Percentiles rank a stretch among this genome's conserved stretches.
Evolutionary conservation across 2,113 vertebrate genomes (phyloP).

Genomic region (Pteruthius melanotis): DNA sequence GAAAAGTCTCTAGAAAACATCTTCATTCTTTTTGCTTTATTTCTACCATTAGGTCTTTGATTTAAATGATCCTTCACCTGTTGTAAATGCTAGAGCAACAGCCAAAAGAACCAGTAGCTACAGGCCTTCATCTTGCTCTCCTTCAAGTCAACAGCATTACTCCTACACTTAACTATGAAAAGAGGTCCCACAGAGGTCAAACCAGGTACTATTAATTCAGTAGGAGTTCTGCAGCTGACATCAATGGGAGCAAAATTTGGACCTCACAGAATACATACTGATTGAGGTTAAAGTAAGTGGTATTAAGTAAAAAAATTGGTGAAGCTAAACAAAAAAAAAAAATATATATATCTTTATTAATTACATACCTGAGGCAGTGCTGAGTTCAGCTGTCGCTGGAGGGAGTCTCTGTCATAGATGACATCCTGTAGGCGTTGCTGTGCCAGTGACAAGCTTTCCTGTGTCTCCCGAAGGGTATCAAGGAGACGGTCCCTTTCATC

Average conservation of each 20-base stretch:
- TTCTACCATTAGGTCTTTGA: background rate
- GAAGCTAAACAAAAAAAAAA: background rate
- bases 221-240: background rate
- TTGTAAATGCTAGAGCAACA: conserved; percentile 54
- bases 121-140: background rate
- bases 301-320: background rate
- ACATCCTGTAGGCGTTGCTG: conserved; percentile 97
- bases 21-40: background rate
- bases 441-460: conserved; percentile 93
- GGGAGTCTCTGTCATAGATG: conserved; percentile 94
- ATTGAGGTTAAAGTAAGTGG: background rate
- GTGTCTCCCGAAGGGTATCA: conserved; percentile 96
- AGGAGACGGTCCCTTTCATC: conserved; percentile 96
- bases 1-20: background rate
- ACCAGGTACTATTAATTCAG: background rate
- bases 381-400: conserved; percentile 96
- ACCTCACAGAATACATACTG: background rate
- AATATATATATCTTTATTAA: background rate
- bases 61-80: background rate
- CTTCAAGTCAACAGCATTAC: background rate
- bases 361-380: conserved; percentile 91
- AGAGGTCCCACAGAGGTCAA: background rate
- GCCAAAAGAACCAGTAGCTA: conserved; percentile 64
- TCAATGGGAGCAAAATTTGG: background rate
- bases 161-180: background rate